phyloP scores from a whole-genome alignment of 2,888 invertebrate genomes.

The Crematogaster levior region DNA sequence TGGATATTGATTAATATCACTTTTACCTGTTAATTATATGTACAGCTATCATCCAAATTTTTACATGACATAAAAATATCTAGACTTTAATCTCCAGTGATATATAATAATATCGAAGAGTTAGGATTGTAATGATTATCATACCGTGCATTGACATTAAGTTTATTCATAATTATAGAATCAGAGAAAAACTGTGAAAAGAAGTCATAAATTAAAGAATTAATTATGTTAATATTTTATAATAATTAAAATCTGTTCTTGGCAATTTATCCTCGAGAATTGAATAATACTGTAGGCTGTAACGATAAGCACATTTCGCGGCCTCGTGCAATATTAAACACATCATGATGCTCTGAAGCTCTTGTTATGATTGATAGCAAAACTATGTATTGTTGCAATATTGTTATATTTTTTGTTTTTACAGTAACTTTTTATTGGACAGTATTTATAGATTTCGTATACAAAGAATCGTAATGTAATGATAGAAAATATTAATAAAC shows the following conservation, averaged over 20 bases:
- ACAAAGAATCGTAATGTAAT: not conserved
- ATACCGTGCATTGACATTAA: not conserved
- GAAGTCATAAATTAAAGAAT: not conserved
- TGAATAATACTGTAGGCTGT: not conserved
- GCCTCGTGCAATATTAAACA: not conserved
- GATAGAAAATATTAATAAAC: not conserved
- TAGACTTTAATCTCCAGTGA: not conserved
- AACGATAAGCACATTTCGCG: not conserved
- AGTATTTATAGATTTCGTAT: not conserved
- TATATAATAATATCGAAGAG: not conserved
- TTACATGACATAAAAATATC: not conserved
- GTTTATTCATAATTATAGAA: not conserved
- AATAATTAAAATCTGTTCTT: not conserved
- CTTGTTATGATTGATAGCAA: not conserved
- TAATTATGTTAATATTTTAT: conserved; percentile 5
- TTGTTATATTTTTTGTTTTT: not conserved
- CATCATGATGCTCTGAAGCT: not conserved
- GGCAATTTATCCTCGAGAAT: not conserved
- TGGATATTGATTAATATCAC: not conserved
- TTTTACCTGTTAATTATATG: not conserved
- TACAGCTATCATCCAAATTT: not conserved
- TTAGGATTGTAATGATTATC: not conserved
- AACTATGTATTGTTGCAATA: not conserved
- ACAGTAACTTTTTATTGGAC: not conserved
- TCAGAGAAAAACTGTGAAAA: not conserved